phyloP scores from a whole-genome alignment of 2,888 invertebrate genomes.

The Ganaspis brasiliensis region DNA sequence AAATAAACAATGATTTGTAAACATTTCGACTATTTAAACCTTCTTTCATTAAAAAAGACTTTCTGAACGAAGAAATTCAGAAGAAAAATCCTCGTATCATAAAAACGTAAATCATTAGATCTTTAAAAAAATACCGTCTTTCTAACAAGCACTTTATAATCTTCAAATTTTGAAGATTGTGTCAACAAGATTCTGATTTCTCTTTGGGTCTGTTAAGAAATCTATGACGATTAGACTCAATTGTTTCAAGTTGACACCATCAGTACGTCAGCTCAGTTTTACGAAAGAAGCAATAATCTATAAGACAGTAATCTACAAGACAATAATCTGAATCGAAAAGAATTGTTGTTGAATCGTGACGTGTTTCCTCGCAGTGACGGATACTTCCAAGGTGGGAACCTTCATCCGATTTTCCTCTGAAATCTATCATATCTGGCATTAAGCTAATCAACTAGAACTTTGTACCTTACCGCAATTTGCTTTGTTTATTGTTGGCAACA shows the following conservation, averaged over 20 bases:
- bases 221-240: constrained; percentile 32
- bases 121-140: no score
- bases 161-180: no score
- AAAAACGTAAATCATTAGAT: no score
- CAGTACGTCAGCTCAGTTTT: constrained; percentile 21
- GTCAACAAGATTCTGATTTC: no score
- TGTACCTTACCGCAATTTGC: constrained; percentile 64
- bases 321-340: constrained; percentile 13
- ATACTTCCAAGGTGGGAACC: not conserved
- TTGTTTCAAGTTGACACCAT: constrained; percentile 25
- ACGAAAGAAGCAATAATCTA: constrained; percentile 35
- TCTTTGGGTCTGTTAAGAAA: not conserved
- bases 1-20: no score
- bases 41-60: no score
- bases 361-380: not conserved
- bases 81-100: no score
- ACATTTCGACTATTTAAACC: no score
- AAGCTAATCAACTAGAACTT: constrained; percentile 60
- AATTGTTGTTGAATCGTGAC: not conserved
- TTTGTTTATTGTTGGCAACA: constrained; percentile 55
- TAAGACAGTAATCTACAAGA: constrained; percentile 20
- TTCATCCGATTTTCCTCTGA: not conserved
- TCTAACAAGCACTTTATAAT: no score
- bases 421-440: constrained; percentile 24
- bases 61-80: no score